Base-by-base conservation (phyloP, 2,113 vertebrate species). In the Cyprinus carpio region DNA sequence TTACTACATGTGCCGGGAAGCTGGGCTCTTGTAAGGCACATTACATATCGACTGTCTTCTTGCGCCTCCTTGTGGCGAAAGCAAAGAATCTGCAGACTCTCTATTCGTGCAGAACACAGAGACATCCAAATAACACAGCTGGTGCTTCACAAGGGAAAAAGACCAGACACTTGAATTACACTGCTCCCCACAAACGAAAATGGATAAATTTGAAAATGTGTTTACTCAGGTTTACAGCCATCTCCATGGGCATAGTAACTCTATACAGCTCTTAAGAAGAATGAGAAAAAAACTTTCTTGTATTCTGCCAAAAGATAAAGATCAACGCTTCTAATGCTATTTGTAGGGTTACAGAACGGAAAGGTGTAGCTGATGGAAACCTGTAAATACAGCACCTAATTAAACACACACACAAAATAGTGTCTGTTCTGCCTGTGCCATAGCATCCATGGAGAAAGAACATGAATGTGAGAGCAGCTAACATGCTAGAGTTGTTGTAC, bases 1-100 rank as follows among this genome's bases (percentile, higher is more conserved):
- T 91, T 97, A 97, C 88, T 92, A 92, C 78, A 96, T 99, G 95
- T 95, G 96, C 77, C 92, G 95, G 89, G 97, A 99, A 91, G 97
- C 97, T 0, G 95, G 96, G 56, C 93, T 98, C 51, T 91, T 92
- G 34, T 97, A 95, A 95, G 25, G n/a, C 56, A 40, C 40, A 10
- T 43, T 43, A 31, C n/a, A 60, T 18, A 71, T 49, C n/a, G 18
- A 34, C 67, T 87, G 83, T 31, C 29, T 8, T 51, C 81, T 83
- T 82, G 91, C 87, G 86, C 88, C 85, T 86, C 85, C 88, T 82
- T 85, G 85, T 81, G 90, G 89, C 89, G 75, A 84, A 77, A 67
- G 34, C 43, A 37, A 40, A 76, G 27, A 60, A 81, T 31, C 40
- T 13, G 71, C 51, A 76, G 74, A 54, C 20, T 71, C 54, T 7